phyloP scores from a whole-genome alignment of 2,113 vertebrate species.

The Otus sunia region DNA sequence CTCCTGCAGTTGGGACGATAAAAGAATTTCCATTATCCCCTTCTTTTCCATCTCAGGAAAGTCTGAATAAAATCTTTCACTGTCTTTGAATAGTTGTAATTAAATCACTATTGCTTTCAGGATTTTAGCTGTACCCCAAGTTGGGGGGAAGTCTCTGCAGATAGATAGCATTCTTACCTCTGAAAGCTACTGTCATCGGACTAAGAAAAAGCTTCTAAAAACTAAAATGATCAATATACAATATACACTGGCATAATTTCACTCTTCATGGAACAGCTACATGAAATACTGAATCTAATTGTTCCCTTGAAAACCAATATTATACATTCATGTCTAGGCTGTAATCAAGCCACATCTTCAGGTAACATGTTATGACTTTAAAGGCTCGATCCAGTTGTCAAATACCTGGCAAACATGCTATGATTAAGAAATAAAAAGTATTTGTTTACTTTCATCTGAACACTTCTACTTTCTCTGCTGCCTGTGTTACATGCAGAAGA shows the following conservation, averaged over 20 bases:
- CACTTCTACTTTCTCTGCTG: background rate
- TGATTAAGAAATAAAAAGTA: background rate
- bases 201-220: background rate
- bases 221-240: background rate
- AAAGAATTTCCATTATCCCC: slow-evolving; percentile 16
- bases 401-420: background rate
- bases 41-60: background rate
- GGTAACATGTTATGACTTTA: slow-evolving; percentile 20
- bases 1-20: background rate
- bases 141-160: background rate
- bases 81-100: slow-evolving; percentile 9
- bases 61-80: slow-evolving; percentile 17
- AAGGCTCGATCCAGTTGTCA: background rate
- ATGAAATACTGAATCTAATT: background rate
- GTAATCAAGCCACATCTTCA: slow-evolving; percentile 28
- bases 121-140: background rate
- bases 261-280: background rate
- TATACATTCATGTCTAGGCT: background rate
- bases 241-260: background rate
- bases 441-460: background rate
- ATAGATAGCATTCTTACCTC: background rate
- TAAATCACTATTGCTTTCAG: background rate
- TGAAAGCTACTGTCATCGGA: background rate
- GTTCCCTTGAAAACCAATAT: background rate
- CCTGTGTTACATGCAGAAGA: background rate